Percentiles rank a stretch among this genome's conserved stretches.
Evolutionary conservation across 1,140 invertebrate genomes (phyloP).

Genomic region (Bombus cullumanus): DNA sequence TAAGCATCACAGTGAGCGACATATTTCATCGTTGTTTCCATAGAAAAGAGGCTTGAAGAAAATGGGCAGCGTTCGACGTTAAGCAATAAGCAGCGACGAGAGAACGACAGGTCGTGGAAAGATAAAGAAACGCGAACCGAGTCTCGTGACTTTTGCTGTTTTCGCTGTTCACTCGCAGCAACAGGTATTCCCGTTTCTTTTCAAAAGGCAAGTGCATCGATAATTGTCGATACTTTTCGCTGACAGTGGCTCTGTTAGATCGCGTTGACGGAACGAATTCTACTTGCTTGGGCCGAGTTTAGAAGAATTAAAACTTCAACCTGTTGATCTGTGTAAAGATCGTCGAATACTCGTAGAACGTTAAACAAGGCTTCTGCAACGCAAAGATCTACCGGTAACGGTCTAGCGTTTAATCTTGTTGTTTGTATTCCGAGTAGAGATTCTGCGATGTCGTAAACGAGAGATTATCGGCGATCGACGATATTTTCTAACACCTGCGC

Average conservation of each 20-base stretch:
- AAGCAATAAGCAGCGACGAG: background rate
- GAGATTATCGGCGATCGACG: conserved; percentile 10
- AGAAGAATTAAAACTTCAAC: background rate
- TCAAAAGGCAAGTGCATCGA: conserved; percentile 8
- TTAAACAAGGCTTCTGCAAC: background rate
- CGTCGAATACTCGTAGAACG: background rate
- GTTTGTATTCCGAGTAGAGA: background rate
- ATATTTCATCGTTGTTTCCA: too few relatives aligned
- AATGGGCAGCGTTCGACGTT: too few relatives aligned
- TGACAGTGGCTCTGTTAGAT: background rate
- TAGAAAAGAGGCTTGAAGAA: too few relatives aligned
- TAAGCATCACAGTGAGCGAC: too few relatives aligned
- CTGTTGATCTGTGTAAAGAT: background rate
- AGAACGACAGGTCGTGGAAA: background rate
- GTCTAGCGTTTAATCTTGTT: background rate
- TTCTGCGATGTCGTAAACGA: background rate
- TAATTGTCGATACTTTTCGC: conserved; percentile 9
- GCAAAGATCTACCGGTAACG: background rate
- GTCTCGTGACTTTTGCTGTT: conserved; percentile 1
- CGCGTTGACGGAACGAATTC: background rate
- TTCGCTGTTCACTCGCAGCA: background rate
- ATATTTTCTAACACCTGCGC: conserved; percentile 46
- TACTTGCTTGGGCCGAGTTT: background rate
- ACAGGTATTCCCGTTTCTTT: conserved; percentile 39
- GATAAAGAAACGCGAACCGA: background rate